Percentiles rank a stretch among this genome's conserved stretches.
Evolutionary conservation across 2,113 vertebrate genomes (phyloP).

Genomic region (Aptenodytes patagonicus): DNA sequence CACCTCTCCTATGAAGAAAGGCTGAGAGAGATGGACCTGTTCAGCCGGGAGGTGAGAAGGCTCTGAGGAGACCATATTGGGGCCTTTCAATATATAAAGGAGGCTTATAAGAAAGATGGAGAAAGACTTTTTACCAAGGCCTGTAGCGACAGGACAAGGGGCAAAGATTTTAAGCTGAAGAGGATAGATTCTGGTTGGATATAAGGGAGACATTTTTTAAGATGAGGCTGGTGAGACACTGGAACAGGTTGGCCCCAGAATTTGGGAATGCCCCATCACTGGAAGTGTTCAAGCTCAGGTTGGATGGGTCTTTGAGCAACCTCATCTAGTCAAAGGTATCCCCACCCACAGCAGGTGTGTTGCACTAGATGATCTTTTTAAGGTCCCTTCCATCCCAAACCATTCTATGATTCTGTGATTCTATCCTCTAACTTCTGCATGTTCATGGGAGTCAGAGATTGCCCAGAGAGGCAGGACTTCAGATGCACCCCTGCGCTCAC

Average conservation of each 20-base stretch:
- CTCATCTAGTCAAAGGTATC: background rate
- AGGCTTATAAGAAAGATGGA: background rate
- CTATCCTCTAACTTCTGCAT: background rate
- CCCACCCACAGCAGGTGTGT: background rate
- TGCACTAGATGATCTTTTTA: background rate
- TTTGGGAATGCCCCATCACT: fast-evolving
- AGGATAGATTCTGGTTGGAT: too few species aligned
- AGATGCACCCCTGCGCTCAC: fast-evolving
- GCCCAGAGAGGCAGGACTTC: background rate
- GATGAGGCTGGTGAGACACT: background rate
- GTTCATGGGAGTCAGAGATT: background rate
- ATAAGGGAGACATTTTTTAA: too few species aligned
- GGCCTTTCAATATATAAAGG: background rate
- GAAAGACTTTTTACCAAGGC: too few species aligned
- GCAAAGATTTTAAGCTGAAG: too few species aligned
- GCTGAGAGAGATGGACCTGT: too few species aligned
- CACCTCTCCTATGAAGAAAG: too few species aligned
- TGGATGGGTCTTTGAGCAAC: background rate
- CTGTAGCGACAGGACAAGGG: too few species aligned
- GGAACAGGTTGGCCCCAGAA: background rate
- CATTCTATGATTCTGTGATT: background rate
- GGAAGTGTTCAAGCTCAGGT: background rate
- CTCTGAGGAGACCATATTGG: too few species aligned
- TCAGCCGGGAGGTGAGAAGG: too few species aligned
- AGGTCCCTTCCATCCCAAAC: background rate